phyloP scores from a whole-genome alignment of 2,888 invertebrate genomes.

The Drosophila neotestacea region DNA sequence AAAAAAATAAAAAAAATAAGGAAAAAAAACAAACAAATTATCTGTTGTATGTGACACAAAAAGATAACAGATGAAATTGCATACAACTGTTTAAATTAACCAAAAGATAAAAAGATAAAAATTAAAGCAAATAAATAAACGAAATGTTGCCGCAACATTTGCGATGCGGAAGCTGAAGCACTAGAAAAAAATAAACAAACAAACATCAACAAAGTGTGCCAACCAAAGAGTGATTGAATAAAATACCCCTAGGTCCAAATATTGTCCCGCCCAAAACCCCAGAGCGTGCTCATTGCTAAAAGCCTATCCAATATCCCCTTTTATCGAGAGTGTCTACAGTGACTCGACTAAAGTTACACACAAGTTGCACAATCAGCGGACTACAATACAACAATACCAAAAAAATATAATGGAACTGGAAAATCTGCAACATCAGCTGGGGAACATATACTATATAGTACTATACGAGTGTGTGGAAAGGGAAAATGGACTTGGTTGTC shows the following conservation, averaged over 20 bases:
- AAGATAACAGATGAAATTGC: conserved; percentile 64
- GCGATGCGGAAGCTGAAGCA: conserved; percentile 61
- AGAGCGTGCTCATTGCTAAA: conserved; percentile 52
- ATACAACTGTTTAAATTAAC: conserved; percentile 56
- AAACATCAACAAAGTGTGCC: conserved; percentile 33
- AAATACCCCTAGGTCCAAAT: conserved; percentile 1
- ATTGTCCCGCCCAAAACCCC: conserved; percentile 10
- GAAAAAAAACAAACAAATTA: conserved; percentile 12
- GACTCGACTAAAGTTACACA: conserved; percentile 51
- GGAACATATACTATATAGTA: background rate
- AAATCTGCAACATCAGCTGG: conserved; percentile 57
- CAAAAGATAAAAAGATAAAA: conserved; percentile 39
- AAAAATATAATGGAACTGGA: conserved; percentile 23
- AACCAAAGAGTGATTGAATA: conserved; percentile 18
- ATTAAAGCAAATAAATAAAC: conserved; percentile 56
- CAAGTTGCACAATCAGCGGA: conserved; percentile 62
- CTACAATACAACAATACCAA: conserved; percentile 19
- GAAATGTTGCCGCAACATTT: conserved; percentile 61
- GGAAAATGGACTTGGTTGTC: conserved; percentile 37
- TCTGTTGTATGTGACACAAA: conserved; percentile 54
- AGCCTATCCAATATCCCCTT: conserved; percentile 30
- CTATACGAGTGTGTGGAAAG: conserved; percentile 5
- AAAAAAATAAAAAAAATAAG: conserved; percentile 6
- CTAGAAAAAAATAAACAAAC: background rate
- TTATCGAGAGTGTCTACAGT: conserved; percentile 21